Conservation (phyloP, 2,113 vertebrate species). For the Poecile atricapillus region DNA sequence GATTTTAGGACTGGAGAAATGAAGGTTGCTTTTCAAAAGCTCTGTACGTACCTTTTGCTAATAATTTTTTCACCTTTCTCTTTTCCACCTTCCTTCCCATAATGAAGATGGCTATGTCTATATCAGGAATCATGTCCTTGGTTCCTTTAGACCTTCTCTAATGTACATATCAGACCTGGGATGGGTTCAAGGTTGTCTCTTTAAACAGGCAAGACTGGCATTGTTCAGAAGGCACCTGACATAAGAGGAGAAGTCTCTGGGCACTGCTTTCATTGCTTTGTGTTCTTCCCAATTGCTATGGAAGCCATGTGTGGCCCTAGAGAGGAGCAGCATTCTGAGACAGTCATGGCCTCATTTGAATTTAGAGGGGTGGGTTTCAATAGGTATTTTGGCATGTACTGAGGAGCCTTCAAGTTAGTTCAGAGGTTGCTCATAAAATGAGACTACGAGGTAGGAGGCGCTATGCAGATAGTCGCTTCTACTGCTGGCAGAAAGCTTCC, state of each 20-base stretch:
- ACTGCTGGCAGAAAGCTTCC: background rate
- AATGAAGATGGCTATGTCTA: background rate
- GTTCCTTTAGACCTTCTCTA: background rate
- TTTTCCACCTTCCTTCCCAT: background rate
- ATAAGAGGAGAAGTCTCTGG: background rate
- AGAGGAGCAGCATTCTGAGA: background rate
- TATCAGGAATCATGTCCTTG: background rate
- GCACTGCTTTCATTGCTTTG: background rate
- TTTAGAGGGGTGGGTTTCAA: background rate
- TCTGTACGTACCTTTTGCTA: background rate
- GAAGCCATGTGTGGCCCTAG: background rate
- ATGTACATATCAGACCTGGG: accelerated
- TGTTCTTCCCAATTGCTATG: background rate
- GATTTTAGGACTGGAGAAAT: background rate
- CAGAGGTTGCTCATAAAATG: background rate
- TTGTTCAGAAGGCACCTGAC: background rate
- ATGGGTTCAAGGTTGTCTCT: background rate
- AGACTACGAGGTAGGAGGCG: background rate
- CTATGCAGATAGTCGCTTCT: background rate
- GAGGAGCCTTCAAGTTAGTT: background rate
- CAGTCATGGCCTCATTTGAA: background rate
- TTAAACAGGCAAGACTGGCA: background rate
- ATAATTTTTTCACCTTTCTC: background rate
- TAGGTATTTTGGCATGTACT: background rate
- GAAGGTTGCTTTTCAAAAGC: background rate